phyloP scores from a whole-genome alignment of 2,888 invertebrate genomes.

The Lycia hirtaria region DNA sequence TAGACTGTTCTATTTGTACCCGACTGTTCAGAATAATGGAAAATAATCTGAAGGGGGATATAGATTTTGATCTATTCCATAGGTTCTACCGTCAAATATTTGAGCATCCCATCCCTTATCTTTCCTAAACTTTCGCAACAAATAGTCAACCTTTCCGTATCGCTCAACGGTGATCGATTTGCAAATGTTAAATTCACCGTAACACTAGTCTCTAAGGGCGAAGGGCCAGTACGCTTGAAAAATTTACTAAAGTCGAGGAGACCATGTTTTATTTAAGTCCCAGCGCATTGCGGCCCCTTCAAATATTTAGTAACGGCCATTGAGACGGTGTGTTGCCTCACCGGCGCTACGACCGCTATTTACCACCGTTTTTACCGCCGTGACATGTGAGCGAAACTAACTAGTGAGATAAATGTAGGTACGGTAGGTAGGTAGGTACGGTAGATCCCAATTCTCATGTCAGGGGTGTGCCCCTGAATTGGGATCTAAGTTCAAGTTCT shows the following conservation, averaged over 20 bases:
- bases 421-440: background rate
- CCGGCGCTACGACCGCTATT: conserved; percentile 44
- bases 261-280: conserved; percentile 75
- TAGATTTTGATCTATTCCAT: no score
- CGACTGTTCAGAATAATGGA: no score
- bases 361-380: conserved; percentile 45
- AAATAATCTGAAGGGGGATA: no score
- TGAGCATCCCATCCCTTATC: no score
- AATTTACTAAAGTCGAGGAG: conserved; percentile 67
- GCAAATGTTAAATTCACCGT: conserved; percentile 31
- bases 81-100: no score
- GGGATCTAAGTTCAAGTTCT: no score
- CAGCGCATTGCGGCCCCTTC: conserved; percentile 73
- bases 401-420: conserved; percentile 16
- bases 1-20: no score
- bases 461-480: no score
- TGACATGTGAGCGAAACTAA: conserved; percentile 35
- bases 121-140: no score
- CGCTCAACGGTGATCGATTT: conserved; percentile 9
- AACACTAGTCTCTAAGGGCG: conserved; percentile 52
- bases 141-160: conserved; percentile 4
- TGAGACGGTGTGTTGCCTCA: conserved; percentile 63
- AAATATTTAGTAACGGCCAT: conserved; percentile 75
- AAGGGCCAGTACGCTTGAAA: conserved; percentile 64
- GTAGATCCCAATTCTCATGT: no score